Evolutionary conservation across 2,797 vertebrate genomes (phyloP).

Genomic region (Sebastes paucispinis): DNA sequence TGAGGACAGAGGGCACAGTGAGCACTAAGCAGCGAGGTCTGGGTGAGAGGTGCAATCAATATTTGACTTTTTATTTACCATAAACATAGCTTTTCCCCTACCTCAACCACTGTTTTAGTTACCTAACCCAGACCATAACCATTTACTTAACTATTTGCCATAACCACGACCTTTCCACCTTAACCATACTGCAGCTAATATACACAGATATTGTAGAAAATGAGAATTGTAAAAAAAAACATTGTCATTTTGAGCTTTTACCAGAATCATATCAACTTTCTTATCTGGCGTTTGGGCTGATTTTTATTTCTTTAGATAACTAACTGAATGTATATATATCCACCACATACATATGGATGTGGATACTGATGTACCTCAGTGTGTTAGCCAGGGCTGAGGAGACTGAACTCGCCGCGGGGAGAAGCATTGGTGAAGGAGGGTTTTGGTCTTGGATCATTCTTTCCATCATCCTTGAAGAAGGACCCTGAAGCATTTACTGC

Average conservation of each 20-base stretch:
- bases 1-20: too few relatives aligned
- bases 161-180: background rate
- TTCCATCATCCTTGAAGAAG: background rate
- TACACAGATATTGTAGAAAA: background rate
- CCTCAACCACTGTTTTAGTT: background rate
- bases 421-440: background rate
- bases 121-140: too few relatives aligned
- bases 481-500: background rate
- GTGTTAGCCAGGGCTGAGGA: background rate
- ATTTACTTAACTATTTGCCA: background rate
- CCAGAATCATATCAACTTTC: background rate
- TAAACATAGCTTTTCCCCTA: background rate
- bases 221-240: background rate
- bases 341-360: background rate
- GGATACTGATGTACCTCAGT: background rate
- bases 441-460: background rate
- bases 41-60: background rate
- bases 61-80: background rate
- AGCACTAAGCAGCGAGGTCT: too few relatives aligned
- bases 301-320: background rate
- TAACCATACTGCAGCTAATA: background rate
- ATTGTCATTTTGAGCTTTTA: background rate
- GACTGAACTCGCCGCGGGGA: background rate
- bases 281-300: background rate
- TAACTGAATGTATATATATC: background rate